Base-by-base conservation (phyloP, 2,113 vertebrate species). In the Thamnophis sirtalis region DNA sequence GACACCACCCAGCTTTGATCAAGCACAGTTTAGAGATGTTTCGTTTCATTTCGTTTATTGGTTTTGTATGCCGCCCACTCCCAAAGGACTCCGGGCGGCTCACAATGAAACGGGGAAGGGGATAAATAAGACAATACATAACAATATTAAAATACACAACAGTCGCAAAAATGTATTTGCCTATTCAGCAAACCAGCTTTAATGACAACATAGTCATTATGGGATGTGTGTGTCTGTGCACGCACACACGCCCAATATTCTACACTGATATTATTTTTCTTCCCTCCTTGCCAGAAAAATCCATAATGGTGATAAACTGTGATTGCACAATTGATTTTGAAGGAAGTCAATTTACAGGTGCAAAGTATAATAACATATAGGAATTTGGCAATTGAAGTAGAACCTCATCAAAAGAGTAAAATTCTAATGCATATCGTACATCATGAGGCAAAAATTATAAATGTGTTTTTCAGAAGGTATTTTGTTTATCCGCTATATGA, bases 111-210 rank as follows among this genome's bases (percentile, higher is more conserved):
- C n/a, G n/a, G n/a, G n/a, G n/a, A n/a, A n/a, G n/a, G n/a, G n/a
- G n/a, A n/a, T n/a, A n/a, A n/a, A n/a, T n/a, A n/a, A n/a, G n/a
- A n/a, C n/a, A n/a, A n/a, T n/a, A n/a, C n/a, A n/a, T n/a, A n/a
- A n/a, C n/a, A n/a, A n/a, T n/a, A n/a, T n/a, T n/a, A n/a, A n/a
- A n/a, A n/a, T n/a, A n/a, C n/a, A n/a, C n/a, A n/a, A n/a, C n/a
- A n/a, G n/a, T n/a, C n/a, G n/a, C n/a, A n/a, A n/a, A n/a, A n/a
- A n/a, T n/a, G 2, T 92, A 73, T 9, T 53, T 19, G 9, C n/a
- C 80, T 53, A 92, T 89, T 89, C 33, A 93, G 95, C 54, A 91
- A 94, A 94, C 9, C 43, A 3, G 9, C 92, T 89, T 38, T 86
- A 19, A 89, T 63, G 49, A 17, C 90, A 85, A 92, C 2, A 0